Evolutionary conservation across 2,888 invertebrate species (phyloP).

Genomic region (Macrophya annulata): DNA sequence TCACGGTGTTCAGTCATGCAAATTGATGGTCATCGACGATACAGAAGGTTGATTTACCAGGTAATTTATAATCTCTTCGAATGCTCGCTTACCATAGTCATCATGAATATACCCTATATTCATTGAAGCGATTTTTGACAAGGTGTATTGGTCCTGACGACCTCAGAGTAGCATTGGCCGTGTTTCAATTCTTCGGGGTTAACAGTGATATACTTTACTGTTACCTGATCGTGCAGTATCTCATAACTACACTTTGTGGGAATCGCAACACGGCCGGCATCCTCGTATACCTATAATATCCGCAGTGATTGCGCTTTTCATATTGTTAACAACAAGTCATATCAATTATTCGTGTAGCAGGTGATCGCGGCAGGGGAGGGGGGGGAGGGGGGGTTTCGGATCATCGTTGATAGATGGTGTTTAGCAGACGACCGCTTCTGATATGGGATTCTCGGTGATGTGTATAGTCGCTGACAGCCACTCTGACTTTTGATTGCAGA

Average conservation of each 20-base stretch:
- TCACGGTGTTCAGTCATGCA: neutral
- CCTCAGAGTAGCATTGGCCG: neutral
- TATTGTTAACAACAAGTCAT: constrained; percentile 16
- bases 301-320: neutral
- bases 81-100: constrained; percentile 3
- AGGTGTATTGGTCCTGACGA: neutral
- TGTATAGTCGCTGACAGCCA: constrained; percentile 85
- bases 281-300: neutral
- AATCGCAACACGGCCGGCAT: neutral
- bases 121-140: neutral
- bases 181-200: constrained; percentile 28
- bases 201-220: neutral
- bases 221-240: neutral
- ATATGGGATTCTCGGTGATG: constrained; percentile 91
- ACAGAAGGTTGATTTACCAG: neutral
- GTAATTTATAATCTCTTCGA: neutral
- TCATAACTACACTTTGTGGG: neutral
- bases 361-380: neutral
- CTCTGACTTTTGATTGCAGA: constrained; percentile 80
- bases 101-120: neutral
- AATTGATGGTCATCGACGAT: neutral
- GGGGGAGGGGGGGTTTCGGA: neutral
- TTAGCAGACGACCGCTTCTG: constrained; percentile 89
- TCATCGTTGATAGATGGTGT: constrained; percentile 57
- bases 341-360: constrained; percentile 26